These are phyloP conservation scores for Megaleporinus macrocephalus DNA, from an alignment of 2,113 vertebrate species.

Conservation along the genomic window DNA sequence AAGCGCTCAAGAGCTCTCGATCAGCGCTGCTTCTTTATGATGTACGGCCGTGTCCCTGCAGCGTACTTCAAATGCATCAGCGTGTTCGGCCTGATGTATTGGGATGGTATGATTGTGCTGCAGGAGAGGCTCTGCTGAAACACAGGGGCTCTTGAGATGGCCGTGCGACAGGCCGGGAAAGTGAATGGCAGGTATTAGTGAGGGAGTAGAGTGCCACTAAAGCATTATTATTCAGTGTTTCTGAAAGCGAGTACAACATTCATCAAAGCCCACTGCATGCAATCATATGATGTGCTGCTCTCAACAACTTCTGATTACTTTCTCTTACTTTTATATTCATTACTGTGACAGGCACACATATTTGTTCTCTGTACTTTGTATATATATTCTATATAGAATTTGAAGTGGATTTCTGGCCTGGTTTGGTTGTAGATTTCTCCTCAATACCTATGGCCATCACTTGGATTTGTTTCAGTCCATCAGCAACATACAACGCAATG, in stretches of 20 bases:
- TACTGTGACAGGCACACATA: neutral
- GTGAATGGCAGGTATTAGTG: constrained; percentile 60
- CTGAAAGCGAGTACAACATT: constrained; percentile 29
- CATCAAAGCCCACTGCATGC: constrained; percentile 47
- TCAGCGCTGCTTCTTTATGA: neutral
- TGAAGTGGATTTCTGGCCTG: no score
- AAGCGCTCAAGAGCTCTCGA: constrained; percentile 4
- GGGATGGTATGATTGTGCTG: constrained; percentile 21
- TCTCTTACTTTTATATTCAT: neutral
- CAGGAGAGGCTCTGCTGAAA: constrained; percentile 37
- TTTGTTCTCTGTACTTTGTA: neutral
- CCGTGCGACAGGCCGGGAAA: constrained; percentile 54
- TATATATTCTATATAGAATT: no score
- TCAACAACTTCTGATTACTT: constrained; percentile 1
- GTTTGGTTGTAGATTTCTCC: no score
- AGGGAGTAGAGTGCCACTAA: constrained; percentile 60
- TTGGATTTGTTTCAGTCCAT: no score
- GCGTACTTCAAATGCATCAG: constrained; percentile 49
- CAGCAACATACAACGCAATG: no score
- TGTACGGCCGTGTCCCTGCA: constrained; percentile 14
- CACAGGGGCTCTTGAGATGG: constrained; percentile 60
- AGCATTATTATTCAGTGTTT: constrained; percentile 27
- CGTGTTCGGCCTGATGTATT: constrained; percentile 37
- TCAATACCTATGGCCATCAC: no score
- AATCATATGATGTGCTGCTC: constrained; percentile 5